Percentiles rank a stretch among this genome's conserved stretches.
phyloP scores from a whole-genome alignment of 2,797 vertebrate species.

The Sebastes itinus region DNA sequence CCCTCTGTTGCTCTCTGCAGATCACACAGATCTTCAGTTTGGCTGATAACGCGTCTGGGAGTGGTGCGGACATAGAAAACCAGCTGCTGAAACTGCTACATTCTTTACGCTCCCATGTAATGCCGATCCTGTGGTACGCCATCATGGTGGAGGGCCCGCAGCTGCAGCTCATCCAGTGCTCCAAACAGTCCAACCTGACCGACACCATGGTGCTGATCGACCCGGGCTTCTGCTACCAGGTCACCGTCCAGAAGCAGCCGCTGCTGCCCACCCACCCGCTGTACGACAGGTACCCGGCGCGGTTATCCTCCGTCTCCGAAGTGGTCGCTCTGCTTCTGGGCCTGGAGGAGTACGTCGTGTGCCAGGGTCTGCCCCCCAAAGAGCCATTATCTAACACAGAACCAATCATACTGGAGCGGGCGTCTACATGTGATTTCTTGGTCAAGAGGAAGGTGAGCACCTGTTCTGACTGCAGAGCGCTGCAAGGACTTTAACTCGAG shows the following conservation, averaged over 20 bases:
- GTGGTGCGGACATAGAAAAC: conserved; percentile 55
- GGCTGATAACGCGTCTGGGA: conserved; percentile 44
- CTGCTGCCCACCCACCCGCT: conserved; percentile 81
- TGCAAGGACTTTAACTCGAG: conserved; percentile 39
- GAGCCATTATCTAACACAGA: not conserved
- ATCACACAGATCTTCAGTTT: conserved; percentile 84
- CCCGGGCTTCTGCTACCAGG: conserved; percentile 77
- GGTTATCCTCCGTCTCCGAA: conserved; percentile 53
- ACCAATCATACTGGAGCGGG: conserved; percentile 77
- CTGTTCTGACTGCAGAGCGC: conserved; percentile 72
- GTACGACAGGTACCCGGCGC: conserved; percentile 73
- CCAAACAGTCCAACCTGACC: conserved; percentile 80
- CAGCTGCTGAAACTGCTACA: conserved; percentile 76
- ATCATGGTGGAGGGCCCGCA: conserved; percentile 80
- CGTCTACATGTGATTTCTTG: conserved; percentile 82
- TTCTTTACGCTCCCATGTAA: conserved; percentile 61
- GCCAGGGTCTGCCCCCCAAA: conserved; percentile 73
- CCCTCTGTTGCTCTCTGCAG: conserved; percentile 48
- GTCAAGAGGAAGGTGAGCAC: conserved; percentile 65
- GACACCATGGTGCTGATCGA: conserved; percentile 83
- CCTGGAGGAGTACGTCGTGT: conserved; percentile 78
- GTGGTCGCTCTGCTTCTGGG: conserved; percentile 78
- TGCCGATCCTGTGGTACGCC: conserved; percentile 83
- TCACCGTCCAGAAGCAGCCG: conserved; percentile 83
- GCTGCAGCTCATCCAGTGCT: conserved; percentile 84